Evolutionary conservation across 2,113 vertebrate genomes (phyloP).

Genomic region (Heterochromis multidens): DNA sequence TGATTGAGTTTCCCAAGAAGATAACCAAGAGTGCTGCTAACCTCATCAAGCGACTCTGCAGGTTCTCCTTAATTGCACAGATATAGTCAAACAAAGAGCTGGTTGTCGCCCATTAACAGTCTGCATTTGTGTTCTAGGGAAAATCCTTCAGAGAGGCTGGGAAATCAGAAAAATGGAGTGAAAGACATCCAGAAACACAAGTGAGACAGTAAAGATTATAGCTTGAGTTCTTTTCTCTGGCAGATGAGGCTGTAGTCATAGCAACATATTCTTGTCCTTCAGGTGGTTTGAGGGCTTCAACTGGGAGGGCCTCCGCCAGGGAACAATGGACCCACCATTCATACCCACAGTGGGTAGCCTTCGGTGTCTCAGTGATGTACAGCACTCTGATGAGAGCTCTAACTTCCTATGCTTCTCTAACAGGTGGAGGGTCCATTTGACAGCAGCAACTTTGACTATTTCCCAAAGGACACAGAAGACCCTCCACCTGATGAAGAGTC

Average conservation of each 20-base stretch:
- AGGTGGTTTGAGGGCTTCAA: conserved; percentile 83
- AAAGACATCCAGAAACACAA: conserved; percentile 80
- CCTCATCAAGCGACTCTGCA: conserved; percentile 96
- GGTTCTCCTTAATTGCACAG: conserved; percentile 60
- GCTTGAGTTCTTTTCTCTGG: neutral
- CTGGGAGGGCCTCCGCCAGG: conserved; percentile 75
- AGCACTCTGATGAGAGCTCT: neutral
- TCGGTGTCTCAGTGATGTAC: neutral
- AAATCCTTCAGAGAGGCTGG: conserved; percentile 72
- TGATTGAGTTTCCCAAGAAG: conserved; percentile 98
- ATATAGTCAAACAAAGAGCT: accelerated
- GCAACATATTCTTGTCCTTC: conserved; percentile 24
- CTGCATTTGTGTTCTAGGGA: conserved; percentile 52
- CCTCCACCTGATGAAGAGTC: conserved; percentile 76
- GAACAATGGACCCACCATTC: conserved; percentile 64
- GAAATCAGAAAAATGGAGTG: conserved; percentile 74
- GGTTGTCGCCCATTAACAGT: neutral
- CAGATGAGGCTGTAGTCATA: neutral
- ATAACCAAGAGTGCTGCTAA: conserved; percentile 95
- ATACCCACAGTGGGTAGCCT: conserved; percentile 55
- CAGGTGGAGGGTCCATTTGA: conserved; percentile 74
- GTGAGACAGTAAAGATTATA: conserved; percentile 40
- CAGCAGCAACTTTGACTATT: conserved; percentile 75
- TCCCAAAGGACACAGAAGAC: conserved; percentile 65
- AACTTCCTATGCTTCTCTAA: neutral